Percentiles rank a stretch among this genome's conserved stretches.
These are phyloP conservation scores for Pyrochroa serraticornis DNA, from an alignment of 2,888 invertebrate species.

Conservation along the genomic window DNA sequence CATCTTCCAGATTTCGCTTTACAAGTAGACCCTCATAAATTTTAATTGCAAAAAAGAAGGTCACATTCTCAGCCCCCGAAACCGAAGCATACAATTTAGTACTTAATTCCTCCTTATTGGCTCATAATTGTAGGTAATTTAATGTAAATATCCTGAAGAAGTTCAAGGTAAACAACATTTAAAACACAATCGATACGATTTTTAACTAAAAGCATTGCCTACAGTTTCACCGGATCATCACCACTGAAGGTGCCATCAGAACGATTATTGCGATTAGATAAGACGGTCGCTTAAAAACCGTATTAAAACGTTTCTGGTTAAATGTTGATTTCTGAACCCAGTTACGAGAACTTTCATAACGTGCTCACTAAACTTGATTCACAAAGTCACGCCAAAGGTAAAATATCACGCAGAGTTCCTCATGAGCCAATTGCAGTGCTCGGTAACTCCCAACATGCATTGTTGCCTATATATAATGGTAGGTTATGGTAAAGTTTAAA, in stretches of 20 bases:
- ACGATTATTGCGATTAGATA: conserved; percentile 9
- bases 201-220: not conserved
- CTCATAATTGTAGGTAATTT: conserved; percentile 29
- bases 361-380: conserved; percentile 23
- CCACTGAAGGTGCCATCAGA: conserved; percentile 4
- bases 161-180: conserved; percentile 30
- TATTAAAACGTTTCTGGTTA: conserved; percentile 21
- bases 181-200: conserved; percentile 7
- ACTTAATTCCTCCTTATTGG: conserved; percentile 23
- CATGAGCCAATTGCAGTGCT: conserved; percentile 31
- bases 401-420: conserved; percentile 35
- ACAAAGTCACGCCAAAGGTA: conserved; percentile 36
- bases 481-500: conserved; percentile 8
- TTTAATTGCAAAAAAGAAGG: conserved; percentile 2
- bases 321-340: conserved; percentile 9
- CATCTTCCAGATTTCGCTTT: conserved; percentile 4
- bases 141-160: conserved; percentile 27
- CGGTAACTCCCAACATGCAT: conserved; percentile 33
- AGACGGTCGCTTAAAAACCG: no score
- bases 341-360: conserved; percentile 20
- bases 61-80: conserved; percentile 2
- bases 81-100: conserved; percentile 18
- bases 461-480: conserved; percentile 24
- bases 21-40: conserved; percentile 2
- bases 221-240: conserved; percentile 6